phyloP scores from a whole-genome alignment of 2,888 invertebrate species.

The Lithodes maja region DNA sequence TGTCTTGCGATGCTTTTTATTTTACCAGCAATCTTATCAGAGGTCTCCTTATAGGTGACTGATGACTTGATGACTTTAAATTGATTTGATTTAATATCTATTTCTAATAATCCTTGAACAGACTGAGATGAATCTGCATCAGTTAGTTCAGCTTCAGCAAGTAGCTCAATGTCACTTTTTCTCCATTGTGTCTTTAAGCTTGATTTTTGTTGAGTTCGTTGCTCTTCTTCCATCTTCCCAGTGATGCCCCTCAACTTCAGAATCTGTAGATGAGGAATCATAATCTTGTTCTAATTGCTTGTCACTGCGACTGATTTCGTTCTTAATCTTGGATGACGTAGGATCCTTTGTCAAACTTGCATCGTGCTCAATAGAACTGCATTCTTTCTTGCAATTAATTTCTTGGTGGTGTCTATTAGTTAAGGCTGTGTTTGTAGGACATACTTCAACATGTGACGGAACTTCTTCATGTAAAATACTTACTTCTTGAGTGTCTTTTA shows the following conservation, averaged over 20 bases:
- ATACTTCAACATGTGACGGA: no score
- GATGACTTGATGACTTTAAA: background rate
- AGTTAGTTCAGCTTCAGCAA: conserved; percentile 22
- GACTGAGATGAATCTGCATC: background rate
- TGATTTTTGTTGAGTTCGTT: background rate
- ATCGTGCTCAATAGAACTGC: no score
- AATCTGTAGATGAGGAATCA: conserved; percentile 38
- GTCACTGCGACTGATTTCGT: background rate
- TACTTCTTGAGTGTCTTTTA: no score
- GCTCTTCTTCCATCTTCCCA: background rate
- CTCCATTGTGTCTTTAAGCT: conserved; percentile 17
- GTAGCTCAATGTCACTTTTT: conserved; percentile 40
- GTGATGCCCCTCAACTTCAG: conserved; percentile 51
- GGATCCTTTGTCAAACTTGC: no score
- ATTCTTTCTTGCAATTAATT: no score
- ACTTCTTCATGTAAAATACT: no score
- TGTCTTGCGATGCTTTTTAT: background rate
- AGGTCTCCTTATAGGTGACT: background rate
- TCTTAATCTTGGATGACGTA: background rate
- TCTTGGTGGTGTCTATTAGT: no score
- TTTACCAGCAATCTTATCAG: background rate
- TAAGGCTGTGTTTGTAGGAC: no score
- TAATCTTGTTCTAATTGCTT: conserved; percentile 2
- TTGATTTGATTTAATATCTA: background rate
- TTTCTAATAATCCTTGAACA: background rate